phyloP scores from a whole-genome alignment of 1,140 invertebrate genomes.

The Stegodyphus dumicola region DNA sequence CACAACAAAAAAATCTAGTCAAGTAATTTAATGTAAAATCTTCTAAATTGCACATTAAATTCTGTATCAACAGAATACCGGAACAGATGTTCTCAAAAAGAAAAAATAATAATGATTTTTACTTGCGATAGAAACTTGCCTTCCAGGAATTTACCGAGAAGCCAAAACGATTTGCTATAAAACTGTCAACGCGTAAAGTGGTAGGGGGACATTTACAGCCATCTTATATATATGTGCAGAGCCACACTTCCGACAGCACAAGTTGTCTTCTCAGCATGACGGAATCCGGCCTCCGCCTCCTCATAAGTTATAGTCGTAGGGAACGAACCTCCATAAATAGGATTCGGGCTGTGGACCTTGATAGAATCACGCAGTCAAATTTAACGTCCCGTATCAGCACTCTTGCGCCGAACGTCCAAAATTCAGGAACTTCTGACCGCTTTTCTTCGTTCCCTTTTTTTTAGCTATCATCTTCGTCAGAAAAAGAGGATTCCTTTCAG shows the following conservation, averaged over 20 bases:
- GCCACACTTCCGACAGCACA: not conserved
- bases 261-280: conserved; percentile 20
- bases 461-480: conserved; percentile 2
- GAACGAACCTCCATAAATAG: conserved; percentile 23
- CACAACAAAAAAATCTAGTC: too few relatives aligned
- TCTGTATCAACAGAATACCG: too few relatives aligned
- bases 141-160: not conserved
- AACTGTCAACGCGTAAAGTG: conserved; percentile 11
- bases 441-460: not conserved
- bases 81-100: not conserved
- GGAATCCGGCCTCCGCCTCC: not conserved
- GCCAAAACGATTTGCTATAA: conserved; percentile 17
- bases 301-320: not conserved
- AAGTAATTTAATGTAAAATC: too few relatives aligned
- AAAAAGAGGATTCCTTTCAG: conserved; percentile 25
- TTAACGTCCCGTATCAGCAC: conserved; percentile 32
- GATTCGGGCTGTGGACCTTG: conserved; percentile 11
- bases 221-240: conserved; percentile 7
- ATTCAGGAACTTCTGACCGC: not conserved
- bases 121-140: not conserved
- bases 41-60: too few relatives aligned
- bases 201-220: not conserved
- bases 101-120: conserved; percentile 10
- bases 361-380: conserved; percentile 50
- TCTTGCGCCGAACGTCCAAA: conserved; percentile 11